Conservation (phyloP, 2,797 vertebrate species). For the Menidia menidia region DNA sequence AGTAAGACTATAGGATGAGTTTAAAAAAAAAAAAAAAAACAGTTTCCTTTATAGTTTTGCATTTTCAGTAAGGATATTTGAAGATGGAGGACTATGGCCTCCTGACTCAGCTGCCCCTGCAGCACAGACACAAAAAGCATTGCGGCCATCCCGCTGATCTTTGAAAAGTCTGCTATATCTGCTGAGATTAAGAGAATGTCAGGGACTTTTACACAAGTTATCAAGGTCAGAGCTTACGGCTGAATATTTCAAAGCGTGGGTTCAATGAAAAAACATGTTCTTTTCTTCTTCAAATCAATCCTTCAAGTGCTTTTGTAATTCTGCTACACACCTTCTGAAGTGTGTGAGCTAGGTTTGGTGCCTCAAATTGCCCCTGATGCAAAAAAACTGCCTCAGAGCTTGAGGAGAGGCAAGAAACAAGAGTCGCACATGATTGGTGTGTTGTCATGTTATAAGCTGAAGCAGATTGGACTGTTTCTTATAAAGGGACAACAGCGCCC, state of each 20-base stretch:
- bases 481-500: not conserved
- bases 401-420: not conserved
- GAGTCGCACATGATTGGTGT: not conserved
- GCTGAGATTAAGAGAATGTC: not conserved
- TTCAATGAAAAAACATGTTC: not conserved
- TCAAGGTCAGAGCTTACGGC: not conserved
- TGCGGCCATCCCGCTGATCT: not conserved
- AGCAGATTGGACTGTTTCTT: not conserved
- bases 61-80: too few relatives aligned
- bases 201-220: not conserved
- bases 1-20: too few relatives aligned
- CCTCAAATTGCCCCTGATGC: not conserved
- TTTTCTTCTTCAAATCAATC: not conserved
- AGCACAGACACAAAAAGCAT: not conserved
- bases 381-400: not conserved
- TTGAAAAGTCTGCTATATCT: not conserved
- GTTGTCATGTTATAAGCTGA: not conserved
- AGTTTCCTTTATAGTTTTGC: too few relatives aligned
- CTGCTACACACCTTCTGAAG: not conserved
- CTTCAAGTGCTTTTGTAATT: not conserved
- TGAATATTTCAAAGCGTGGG: not conserved
- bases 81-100: not conserved
- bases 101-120: not conserved
- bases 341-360: not conserved
- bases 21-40: not conserved